Conservation (phyloP, 2,113 vertebrate species). For the Peromyscus californicus region DNA sequence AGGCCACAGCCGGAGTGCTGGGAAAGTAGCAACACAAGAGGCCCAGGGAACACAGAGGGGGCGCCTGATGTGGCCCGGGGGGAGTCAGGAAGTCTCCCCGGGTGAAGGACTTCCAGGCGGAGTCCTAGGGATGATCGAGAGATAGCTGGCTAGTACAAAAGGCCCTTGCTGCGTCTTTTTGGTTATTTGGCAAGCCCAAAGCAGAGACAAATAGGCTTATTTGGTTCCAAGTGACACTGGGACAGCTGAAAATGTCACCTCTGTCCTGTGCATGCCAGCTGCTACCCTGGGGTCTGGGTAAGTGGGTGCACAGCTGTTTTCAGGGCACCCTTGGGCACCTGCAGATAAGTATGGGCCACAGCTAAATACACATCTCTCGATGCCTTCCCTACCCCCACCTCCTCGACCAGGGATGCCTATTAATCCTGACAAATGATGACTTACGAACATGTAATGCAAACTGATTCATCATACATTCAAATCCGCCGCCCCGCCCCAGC, state of each 20-base stretch:
- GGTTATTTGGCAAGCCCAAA: constrained; percentile 62
- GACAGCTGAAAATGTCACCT: constrained; percentile 64
- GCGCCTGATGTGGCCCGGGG: background rate
- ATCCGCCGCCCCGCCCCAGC: constrained; percentile 88
- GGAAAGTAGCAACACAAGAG: background rate
- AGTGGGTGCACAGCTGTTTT: constrained; percentile 76
- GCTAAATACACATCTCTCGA: constrained; percentile 84
- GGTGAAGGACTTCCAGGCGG: background rate
- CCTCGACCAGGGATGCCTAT: constrained; percentile 86
- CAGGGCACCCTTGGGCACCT: constrained; percentile 81
- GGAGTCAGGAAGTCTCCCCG: background rate
- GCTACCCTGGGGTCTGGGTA: constrained; percentile 10
- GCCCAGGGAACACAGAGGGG: background rate
- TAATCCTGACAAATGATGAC: constrained; percentile 93
- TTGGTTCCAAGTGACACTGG: constrained; percentile 61
- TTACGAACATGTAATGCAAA: constrained; percentile 92
- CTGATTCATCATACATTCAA: constrained; percentile 92
- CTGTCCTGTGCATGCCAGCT: constrained; percentile 32
- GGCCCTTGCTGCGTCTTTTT: background rate
- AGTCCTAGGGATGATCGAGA: background rate
- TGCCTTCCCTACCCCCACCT: constrained; percentile 71
- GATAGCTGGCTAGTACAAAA: constrained; percentile 2
- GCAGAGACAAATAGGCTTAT: constrained; percentile 67
- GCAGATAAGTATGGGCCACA: constrained; percentile 83
- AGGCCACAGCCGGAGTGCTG: background rate